Evolutionary conservation across 1,140 invertebrate genomes (phyloP), one percentile per base, ranked within the genome.

Genomic region (Cydia fagiglandana): DNA sequence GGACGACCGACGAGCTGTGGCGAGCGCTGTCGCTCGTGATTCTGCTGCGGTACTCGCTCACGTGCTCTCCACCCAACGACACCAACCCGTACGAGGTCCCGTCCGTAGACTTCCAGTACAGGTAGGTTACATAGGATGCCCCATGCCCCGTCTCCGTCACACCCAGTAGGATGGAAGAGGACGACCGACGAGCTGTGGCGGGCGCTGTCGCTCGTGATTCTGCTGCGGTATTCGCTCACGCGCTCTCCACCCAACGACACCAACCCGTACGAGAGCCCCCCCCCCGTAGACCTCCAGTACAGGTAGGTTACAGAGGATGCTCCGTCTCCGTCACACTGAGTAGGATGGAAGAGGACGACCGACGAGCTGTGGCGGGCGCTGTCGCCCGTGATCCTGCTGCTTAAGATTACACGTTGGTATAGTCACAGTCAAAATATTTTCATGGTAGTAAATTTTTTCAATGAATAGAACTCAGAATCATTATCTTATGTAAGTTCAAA

Each of bases 251-350:
- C 85, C 0, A 13, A 78, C 5, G 24, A 41, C 10, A 73, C 74
- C 6, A 85, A 88, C 41, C 88, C 89, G 0, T 88, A 88, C 17
- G 86, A 89, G 0, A 87, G 88, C n/a, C n/a, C n/a, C 34, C 88
- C 88, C 17, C 88, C 88, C 3, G 68, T 64, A 2, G 84, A 91
- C 34, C 90, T 90, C 74, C 75, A 91, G 68, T 88, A 89, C 73
- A 91, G 90, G 90, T 90, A 81, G 4, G 73, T 53, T 82, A 61
- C 5, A 45, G 4, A 34, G 34, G 34, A 34, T 34, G 0, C 6
- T 5, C 34, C 34, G 34, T 34, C 34, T 34, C 34, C 34, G 34
- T 34, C 34, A 34, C 34, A 34, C 34, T 5, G 45, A 75, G 4
- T 66, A 13, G 30, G 70, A 61, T 24, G 24, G 56, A 61, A 24